phyloP scores from a whole-genome alignment of 2,113 vertebrate species.

The Apaloderma vittatum region DNA sequence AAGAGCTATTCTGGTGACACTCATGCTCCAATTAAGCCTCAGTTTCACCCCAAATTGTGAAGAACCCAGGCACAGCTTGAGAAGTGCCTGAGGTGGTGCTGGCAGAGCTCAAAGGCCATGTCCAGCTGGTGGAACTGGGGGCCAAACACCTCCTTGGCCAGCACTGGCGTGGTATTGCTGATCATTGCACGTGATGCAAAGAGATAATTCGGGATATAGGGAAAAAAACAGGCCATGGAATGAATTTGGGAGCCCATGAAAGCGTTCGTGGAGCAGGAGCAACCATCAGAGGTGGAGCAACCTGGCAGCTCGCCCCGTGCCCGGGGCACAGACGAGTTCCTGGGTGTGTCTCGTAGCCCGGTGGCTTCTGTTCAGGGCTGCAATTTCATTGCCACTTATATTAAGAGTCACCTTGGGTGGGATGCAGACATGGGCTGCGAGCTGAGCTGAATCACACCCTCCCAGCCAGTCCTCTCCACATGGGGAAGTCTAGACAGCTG shows the following conservation, averaged over 20 bases:
- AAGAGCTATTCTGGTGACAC: not conserved
- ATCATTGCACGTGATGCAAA: fast-evolving
- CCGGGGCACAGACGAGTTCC: not conserved
- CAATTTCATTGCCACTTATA: not conserved
- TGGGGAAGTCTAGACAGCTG: slow-evolving; percentile 47
- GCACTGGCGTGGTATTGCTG: fast-evolving
- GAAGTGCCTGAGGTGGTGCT: not conserved
- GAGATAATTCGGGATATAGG: fast-evolving
- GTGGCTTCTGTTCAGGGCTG: not conserved
- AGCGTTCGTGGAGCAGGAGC: fast-evolving
- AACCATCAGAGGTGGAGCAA: not conserved
- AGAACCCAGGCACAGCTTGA: not conserved
- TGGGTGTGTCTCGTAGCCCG: not conserved
- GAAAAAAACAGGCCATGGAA: not conserved
- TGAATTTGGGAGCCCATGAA: not conserved
- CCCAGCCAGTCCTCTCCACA: not conserved
- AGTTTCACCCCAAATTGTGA: not conserved
- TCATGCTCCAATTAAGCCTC: not conserved
- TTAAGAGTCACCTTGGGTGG: not conserved
- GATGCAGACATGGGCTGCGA: not conserved
- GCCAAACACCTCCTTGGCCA: not conserved
- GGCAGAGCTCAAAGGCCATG: not conserved
- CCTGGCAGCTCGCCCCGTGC: not conserved
- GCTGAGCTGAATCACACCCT: slow-evolving; percentile 27
- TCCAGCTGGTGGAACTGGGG: fast-evolving